Percentiles rank a stretch among this genome's conserved stretches.
Evolutionary conservation across 1,140 invertebrate genomes (phyloP).

Genomic region (Drosophila elegans): DNA sequence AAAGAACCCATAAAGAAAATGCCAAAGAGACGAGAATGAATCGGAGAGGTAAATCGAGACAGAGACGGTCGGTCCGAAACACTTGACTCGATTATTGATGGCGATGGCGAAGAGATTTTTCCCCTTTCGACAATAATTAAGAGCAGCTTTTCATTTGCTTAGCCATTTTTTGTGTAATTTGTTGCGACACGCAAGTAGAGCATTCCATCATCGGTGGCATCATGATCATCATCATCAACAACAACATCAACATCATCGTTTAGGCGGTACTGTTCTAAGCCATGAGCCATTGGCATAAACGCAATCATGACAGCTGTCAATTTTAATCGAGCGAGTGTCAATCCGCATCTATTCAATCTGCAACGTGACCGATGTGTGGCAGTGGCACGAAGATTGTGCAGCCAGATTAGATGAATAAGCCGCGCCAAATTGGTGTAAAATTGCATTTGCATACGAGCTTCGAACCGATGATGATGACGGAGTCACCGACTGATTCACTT

Average conservation of each 20-base stretch:
- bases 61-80: constrained; percentile 8
- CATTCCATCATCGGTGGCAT: constrained; percentile 28
- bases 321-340: constrained; percentile 78
- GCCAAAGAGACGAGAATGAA: constrained; percentile 18
- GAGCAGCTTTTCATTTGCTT: constrained; percentile 54
- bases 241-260: background rate
- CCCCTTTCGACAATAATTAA: constrained; percentile 46
- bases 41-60: constrained; percentile 11
- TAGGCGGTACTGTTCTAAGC: constrained; percentile 12
- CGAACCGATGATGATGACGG: constrained; percentile 36
- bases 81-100: constrained; percentile 41
- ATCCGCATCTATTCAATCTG: constrained; percentile 35
- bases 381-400: constrained; percentile 54
- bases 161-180: constrained; percentile 25
- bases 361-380: constrained; percentile 62
- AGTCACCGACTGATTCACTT: constrained; percentile 47
- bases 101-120: constrained; percentile 40
- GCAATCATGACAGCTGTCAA: constrained; percentile 81
- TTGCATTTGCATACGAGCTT: constrained; percentile 70
- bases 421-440: constrained; percentile 48
- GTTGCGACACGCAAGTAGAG: constrained; percentile 46
- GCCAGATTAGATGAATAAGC: constrained; percentile 72
- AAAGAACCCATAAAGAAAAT: constrained; percentile 51
- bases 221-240: constrained; percentile 11
- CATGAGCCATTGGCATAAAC: constrained; percentile 53